Conservation (phyloP, 2,113 vertebrate genomes). For the Alouatta palliata region DNA sequence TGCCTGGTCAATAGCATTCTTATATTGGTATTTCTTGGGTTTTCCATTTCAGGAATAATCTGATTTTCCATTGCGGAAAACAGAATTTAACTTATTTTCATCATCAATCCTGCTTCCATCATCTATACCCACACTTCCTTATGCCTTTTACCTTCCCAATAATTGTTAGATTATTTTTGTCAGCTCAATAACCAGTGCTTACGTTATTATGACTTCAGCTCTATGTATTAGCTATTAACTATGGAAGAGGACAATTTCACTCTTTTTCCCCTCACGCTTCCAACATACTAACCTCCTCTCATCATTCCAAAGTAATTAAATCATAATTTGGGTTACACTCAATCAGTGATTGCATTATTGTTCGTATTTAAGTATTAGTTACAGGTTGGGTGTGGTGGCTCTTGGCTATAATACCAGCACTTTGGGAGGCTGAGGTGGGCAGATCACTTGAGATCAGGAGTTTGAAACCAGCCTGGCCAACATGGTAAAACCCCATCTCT, state of each 20-base stretch:
- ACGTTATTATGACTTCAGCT: neutral
- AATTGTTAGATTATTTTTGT: neutral
- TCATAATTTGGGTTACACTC: neutral
- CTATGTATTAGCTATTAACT: neutral
- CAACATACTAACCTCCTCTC: neutral
- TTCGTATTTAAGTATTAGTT: neutral
- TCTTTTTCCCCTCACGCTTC: neutral
- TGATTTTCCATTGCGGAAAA: constrained; percentile 10
- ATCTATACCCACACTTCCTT: neutral
- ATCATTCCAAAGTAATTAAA: constrained; percentile 18
- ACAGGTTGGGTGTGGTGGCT: too few species aligned
- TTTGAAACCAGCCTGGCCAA: too few species aligned
- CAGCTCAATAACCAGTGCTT: constrained; percentile 1
- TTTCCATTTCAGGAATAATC: neutral
- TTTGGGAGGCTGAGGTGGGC: too few species aligned
- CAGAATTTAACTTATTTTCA: neutral
- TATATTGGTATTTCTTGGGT: neutral
- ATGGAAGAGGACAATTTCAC: neutral
- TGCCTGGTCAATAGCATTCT: neutral
- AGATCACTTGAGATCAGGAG: too few species aligned
- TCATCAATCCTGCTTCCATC: neutral
- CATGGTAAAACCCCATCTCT: too few species aligned
- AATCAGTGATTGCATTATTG: neutral
- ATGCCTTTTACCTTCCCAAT: neutral
- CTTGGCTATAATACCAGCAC: too few species aligned